Base-by-base conservation (phyloP, 1,140 invertebrate species). In the Bombus haemorrhoidalis region DNA sequence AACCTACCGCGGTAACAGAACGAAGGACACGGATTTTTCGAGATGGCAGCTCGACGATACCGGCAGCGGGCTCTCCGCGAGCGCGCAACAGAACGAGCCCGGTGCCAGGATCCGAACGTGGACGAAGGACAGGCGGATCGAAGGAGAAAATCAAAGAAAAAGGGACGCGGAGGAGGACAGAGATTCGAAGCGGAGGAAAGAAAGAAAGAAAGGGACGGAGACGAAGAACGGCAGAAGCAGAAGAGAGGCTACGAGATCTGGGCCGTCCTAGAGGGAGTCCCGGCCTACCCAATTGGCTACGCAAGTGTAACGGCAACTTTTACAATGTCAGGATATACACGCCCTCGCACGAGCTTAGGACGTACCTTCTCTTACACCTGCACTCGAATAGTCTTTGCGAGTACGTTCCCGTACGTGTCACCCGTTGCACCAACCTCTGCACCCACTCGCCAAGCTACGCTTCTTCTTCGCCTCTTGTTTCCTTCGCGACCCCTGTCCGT, bases 301-400 rank as follows among this genome's bases (percentile, higher is more conserved):
- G 92, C 93, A 93, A 94, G 89, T 94, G 92, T 94, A 93, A 92
- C 90, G 90, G 81, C 84, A 86, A 93, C 91, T 92, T 93, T 93
- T 92, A 94, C 93, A 94, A 93, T 93, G 93, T 94, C 91, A 93
- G 90, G 86, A 90, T 92, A 93, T 91, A 91, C 92, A 93, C 93
- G 93, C 94, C 93, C 93, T 92, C 93, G 91, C 92, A 90, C 89
- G 88, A 86, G 91, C 66, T 85, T 76, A 39, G 62, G 81, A 84
- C 76, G 83, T 74, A 83, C 80, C 86, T 74, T 53, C 80, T 53
- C 62, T 62, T 71, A 78, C 89, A 91, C 89, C 84, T 91, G 89
- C 89, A 68, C 81, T 53, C 76, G 82, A 84, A 66, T 90, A 89
- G 88, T 83, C 82, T 59, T 34, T 34, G 64, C 66, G 10, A 34